These are phyloP conservation scores for Oxygymnocypris stewartii DNA, from an alignment of 2,113 vertebrate species.

Conservation along the genomic window DNA sequence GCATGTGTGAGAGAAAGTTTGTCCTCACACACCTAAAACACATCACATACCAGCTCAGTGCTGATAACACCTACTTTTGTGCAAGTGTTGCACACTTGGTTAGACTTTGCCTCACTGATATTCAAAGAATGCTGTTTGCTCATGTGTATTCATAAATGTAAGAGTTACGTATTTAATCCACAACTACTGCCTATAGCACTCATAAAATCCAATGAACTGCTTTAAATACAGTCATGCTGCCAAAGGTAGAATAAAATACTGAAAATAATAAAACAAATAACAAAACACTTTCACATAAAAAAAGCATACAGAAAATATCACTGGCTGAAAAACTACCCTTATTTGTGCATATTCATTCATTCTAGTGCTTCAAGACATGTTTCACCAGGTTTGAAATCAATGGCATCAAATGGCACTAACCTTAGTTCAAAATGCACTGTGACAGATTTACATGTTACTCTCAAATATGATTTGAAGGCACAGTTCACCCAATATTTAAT, in stretches of 20 bases:
- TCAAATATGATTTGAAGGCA: neutral
- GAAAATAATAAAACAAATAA: neutral
- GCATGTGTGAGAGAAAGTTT: neutral
- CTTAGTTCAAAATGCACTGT: neutral
- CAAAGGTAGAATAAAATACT: neutral
- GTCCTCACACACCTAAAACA: slow-evolving; percentile 35
- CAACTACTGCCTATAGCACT: neutral
- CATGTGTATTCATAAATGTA: neutral
- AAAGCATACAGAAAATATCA: neutral
- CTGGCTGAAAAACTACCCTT: neutral
- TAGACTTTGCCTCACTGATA: slow-evolving; percentile 9
- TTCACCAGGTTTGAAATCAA: neutral
- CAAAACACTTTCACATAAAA: neutral
- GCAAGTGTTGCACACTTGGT: neutral
- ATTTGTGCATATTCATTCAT: neutral
- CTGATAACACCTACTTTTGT: slow-evolving; percentile 36
- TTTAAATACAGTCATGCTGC: neutral
- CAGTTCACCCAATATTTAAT: too few species aligned
- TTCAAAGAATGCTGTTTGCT: slow-evolving; percentile 19
- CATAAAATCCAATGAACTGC: neutral
- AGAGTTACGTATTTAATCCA: neutral
- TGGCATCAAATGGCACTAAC: neutral
- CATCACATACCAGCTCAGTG: slow-evolving; percentile 15
- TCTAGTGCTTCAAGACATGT: neutral
- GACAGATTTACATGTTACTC: neutral